Percentiles rank a stretch among this genome's conserved stretches.
These are phyloP conservation scores for Pogonomyrmex californicus DNA, from an alignment of 1,140 invertebrate species.

Conservation along the genomic window DNA sequence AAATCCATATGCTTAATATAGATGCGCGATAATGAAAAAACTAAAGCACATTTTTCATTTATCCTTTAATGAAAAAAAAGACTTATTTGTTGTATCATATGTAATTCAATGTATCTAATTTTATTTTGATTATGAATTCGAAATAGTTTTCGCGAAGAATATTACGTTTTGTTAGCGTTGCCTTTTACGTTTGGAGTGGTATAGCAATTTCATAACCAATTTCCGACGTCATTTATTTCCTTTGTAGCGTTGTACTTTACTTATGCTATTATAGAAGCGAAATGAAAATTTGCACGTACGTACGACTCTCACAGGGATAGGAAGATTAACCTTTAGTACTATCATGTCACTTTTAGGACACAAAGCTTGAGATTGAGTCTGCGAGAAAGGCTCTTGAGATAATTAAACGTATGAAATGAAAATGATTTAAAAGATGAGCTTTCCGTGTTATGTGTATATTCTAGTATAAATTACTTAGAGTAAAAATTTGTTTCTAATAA, in stretches of 20 bases:
- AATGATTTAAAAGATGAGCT: conserved; percentile 4
- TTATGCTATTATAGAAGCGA: conserved; percentile 34
- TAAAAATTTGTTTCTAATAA: not conserved
- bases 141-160: conserved; percentile 19
- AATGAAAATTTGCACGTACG: conserved; percentile 51
- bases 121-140: conserved; percentile 18
- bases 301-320: conserved; percentile 30
- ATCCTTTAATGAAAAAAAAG: not conserved
- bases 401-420: conserved; percentile 14
- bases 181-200: not conserved
- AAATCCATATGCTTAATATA: not conserved
- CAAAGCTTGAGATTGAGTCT: conserved; percentile 31
- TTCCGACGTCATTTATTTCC: conserved; percentile 43
- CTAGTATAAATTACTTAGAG: not conserved
- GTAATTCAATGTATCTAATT: not conserved
- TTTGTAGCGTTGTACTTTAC: conserved; percentile 46
- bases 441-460: not conserved
- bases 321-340: conserved; percentile 38
- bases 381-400: not conserved
- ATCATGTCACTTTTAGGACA: conserved; percentile 20
- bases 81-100: not conserved
- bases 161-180: conserved; percentile 11
- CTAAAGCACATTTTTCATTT: not conserved
- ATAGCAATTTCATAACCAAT: conserved; percentile 48
- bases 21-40: not conserved